phyloP scores from a whole-genome alignment of 2,113 vertebrate genomes.

The Heliornis fulica region DNA sequence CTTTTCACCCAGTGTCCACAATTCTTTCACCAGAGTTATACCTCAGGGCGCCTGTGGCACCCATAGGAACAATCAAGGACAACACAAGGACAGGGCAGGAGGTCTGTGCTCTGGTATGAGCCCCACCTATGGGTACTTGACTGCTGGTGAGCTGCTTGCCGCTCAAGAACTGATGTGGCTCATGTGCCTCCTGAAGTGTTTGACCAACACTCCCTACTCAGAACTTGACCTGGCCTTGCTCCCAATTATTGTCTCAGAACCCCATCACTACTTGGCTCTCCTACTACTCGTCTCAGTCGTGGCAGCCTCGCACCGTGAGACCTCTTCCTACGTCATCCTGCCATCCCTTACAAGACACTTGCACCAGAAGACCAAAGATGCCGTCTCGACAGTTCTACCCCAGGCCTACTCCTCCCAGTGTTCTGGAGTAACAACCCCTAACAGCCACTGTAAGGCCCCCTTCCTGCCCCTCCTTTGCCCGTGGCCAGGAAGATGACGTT shows the following conservation, averaged over 20 bases:
- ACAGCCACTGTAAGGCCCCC: not conserved
- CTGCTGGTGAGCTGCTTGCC: not conserved
- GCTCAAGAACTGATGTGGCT: not conserved
- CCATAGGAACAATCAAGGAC: not conserved
- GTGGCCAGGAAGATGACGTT: not conserved
- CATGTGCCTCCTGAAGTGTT: not conserved
- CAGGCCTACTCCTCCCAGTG: not conserved
- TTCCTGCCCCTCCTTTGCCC: not conserved
- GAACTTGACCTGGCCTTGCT: not conserved
- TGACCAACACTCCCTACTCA: not conserved
- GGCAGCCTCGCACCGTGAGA: not conserved
- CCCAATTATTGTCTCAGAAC: not conserved
- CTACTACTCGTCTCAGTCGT: not conserved
- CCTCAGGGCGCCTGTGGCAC: not conserved
- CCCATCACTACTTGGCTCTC: not conserved
- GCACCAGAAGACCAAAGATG: not conserved
- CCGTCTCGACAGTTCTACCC: not conserved
- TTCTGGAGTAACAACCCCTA: not conserved
- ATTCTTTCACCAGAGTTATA: not conserved
- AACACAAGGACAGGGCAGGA: not conserved
- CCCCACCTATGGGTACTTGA: rapidly evolving
- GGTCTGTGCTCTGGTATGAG: not conserved
- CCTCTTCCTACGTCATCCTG: not conserved
- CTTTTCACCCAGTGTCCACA: not conserved
- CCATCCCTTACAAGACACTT: not conserved